Evolutionary conservation across 64 coral and sea anemone species (phyloP).

Genomic region (Trachythela sp.): DNA sequence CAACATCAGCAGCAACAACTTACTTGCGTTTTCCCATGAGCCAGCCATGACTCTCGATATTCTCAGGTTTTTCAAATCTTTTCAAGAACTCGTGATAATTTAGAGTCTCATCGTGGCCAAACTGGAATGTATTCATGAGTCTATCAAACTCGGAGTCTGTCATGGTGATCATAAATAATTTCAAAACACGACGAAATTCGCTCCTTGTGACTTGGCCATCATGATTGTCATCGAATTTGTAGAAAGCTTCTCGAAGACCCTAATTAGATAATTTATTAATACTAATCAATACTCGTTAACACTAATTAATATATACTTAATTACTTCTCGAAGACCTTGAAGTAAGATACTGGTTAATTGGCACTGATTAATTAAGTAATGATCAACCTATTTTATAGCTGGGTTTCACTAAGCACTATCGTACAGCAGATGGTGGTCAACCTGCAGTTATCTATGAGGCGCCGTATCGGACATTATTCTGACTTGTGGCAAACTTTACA

Average conservation of each 20-base stretch:
- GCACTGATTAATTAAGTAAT: too few relatives aligned
- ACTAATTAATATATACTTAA: too few relatives aligned
- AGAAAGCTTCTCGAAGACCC: constrained; percentile 83
- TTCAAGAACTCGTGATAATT: constrained; percentile 90
- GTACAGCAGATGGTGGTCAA: too few relatives aligned
- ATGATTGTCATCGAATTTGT: constrained; percentile 88
- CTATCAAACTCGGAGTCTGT: constrained; percentile 91
- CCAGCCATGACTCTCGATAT: constrained; percentile 81
- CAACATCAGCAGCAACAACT: not conserved
- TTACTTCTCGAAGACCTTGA: too few relatives aligned
- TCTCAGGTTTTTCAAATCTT: constrained; percentile 77
- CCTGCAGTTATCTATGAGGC: too few relatives aligned
- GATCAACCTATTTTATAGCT: too few relatives aligned
- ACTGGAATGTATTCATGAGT: constrained; percentile 62
- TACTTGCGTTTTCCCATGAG: constrained; percentile 80
- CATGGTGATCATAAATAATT: constrained; percentile 80
- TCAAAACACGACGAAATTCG: constrained; percentile 82
- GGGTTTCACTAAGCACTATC: too few relatives aligned
- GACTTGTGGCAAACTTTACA: too few relatives aligned
- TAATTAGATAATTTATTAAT: not conserved
- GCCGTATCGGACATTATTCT: too few relatives aligned
- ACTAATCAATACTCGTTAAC: not conserved
- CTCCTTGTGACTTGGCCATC: constrained; percentile 69
- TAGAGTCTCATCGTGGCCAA: constrained; percentile 71
- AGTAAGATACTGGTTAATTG: too few relatives aligned